Base-by-base conservation (phyloP, 2,888 invertebrate species). In the Pollenia griseotomentosa region DNA sequence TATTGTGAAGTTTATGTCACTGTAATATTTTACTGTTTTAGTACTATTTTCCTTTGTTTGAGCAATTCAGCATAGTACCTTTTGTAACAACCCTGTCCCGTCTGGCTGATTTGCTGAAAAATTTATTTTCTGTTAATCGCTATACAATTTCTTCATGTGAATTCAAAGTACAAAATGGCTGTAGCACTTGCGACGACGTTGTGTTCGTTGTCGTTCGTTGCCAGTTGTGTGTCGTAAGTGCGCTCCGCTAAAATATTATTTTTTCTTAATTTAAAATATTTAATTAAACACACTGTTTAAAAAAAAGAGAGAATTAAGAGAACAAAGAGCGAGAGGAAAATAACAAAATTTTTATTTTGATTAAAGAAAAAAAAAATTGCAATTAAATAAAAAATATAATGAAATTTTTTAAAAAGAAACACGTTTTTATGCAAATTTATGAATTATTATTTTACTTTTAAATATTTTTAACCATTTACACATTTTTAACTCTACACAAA, bases 121-220 rank as follows among this genome's bases (percentile, higher is more conserved):
- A 16, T 14, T 57, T 74, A 33, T 9, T 55, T 71, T 83, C 70
- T 53, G 65, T 83, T 57, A 80, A 80, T 77, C 79, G 82, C 73
- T 70, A 63, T 68, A 86, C 70, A 86, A 81, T 81, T 87, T 70
- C 82, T 86, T 86, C 70, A 70, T 70, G 75, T 59, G 79, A 88
- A 85, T 80, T 82, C 86, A 86, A 87, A 89, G 90, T 90, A 90
- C 90, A 90, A 90, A 90, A 90, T 90, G 90, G 90, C 89, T 88
- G 85, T 87, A 83, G 89, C 90, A 88, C 88, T 89, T 89, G 89
- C 78, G 88, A 88, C 88, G 88, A 88, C 89, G 89, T 89, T 89
- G 89, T 90, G 89, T 90, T 89, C 89, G 88, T 90, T 88, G 90
- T 90, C 90, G 89, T 90, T 90, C 90, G 90, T 89, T 89, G 90